Evolutionary conservation across 2,797 vertebrate species (phyloP).

Genomic region (Rhinatrema bivittatum): DNA sequence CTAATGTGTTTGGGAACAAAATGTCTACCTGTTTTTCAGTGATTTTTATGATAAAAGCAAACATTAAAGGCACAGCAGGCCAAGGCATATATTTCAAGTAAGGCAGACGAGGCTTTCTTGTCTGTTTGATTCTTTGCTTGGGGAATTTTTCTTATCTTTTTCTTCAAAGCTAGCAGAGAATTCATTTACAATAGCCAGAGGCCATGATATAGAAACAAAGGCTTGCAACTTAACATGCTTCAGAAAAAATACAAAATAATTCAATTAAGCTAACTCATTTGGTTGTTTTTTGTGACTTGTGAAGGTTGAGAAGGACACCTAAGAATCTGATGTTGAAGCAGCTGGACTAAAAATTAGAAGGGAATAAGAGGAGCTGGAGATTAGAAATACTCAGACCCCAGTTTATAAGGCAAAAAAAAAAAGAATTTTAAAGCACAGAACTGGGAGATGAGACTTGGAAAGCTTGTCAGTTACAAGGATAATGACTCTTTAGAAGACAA

Average conservation of each 20-base stretch:
- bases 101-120: slow-evolving; percentile 63
- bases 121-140: slow-evolving; percentile 75
- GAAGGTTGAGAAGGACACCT: slow-evolving; percentile 25
- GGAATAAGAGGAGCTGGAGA: not conserved
- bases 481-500: slow-evolving; percentile 25
- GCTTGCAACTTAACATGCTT: slow-evolving; percentile 52
- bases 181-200: slow-evolving; percentile 74
- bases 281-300: slow-evolving; percentile 32
- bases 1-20: slow-evolving; percentile 2
- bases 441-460: not conserved
- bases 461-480: slow-evolving; percentile 22
- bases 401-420: not conserved
- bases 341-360: not conserved
- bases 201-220: slow-evolving; percentile 68
- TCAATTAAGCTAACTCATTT: slow-evolving; percentile 62
- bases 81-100: slow-evolving; percentile 64
- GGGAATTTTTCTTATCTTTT: slow-evolving; percentile 72
- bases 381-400: slow-evolving; percentile 2
- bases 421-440: slow-evolving; percentile 1
- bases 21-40: slow-evolving; percentile 58
- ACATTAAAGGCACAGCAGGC: slow-evolving; percentile 63
- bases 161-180: slow-evolving; percentile 72
- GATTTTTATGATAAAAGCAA: slow-evolving; percentile 52
- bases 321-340: slow-evolving; percentile 10
- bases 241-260: slow-evolving; percentile 56